Conservation (phyloP, 2,113 vertebrate species). For the Phalacrocorax aristotelis region DNA sequence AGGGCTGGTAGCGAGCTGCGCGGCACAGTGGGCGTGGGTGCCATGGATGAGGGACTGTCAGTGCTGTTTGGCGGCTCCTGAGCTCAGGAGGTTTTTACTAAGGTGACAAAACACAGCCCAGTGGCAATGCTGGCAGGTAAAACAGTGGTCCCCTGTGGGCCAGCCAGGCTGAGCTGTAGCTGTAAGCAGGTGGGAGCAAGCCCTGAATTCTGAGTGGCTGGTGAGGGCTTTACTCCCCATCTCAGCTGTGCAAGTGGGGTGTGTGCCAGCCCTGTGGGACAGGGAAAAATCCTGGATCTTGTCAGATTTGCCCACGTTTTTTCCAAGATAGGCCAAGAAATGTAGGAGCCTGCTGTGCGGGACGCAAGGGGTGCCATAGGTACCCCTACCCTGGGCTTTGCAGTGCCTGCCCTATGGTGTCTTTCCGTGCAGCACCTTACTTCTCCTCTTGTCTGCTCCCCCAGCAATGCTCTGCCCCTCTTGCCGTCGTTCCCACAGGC, state of each 20-base stretch:
- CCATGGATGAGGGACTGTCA: not conserved
- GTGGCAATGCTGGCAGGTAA: not conserved
- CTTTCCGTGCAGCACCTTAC: not conserved
- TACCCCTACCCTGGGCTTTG: not conserved
- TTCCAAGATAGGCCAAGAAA: not conserved
- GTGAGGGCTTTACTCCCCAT: not conserved
- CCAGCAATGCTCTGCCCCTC: not conserved
- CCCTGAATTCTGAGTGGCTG: not conserved
- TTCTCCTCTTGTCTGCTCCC: not conserved
- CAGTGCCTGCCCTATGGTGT: not conserved
- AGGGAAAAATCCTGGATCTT: not conserved
- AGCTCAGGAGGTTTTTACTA: not conserved
- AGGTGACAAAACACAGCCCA: not conserved
- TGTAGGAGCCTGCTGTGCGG: not conserved
- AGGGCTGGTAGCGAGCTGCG: not conserved
- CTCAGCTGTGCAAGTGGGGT: accelerated
- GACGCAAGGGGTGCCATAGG: not conserved
- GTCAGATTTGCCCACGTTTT: not conserved
- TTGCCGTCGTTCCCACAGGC: not conserved
- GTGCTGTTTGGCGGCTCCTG: not conserved
- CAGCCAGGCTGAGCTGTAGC: not conserved
- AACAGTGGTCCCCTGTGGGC: not conserved
- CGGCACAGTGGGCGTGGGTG: not conserved
- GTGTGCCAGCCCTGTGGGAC: accelerated
- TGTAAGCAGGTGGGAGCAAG: not conserved